phyloP scores from a whole-genome alignment of 2,113 vertebrate genomes.

The Cathartes aura region DNA sequence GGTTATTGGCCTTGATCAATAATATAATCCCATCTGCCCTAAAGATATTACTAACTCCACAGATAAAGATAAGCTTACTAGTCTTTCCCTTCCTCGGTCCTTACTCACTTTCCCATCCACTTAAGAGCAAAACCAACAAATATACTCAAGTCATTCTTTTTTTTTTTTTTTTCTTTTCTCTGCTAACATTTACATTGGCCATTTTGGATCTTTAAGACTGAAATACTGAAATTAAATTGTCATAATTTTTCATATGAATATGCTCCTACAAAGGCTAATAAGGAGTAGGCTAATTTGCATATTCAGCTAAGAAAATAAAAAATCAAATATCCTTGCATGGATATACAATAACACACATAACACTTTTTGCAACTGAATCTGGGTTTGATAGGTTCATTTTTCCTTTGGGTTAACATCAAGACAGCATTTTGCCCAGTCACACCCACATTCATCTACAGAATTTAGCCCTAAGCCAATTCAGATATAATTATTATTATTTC shows the following conservation, averaged over 20 bases:
- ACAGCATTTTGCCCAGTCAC: constrained; percentile 9
- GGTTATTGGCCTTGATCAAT: not conserved
- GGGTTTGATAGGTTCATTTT: not conserved
- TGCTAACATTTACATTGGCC: not conserved
- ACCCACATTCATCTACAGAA: constrained; percentile 35
- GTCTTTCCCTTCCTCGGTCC: not conserved
- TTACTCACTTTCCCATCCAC: not conserved
- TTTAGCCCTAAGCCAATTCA: constrained; percentile 39
- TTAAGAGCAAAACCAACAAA: not conserved
- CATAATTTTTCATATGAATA: not conserved
- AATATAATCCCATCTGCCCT: not conserved
- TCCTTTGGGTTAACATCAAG: constrained; percentile 4
- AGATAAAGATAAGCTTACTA: not conserved
- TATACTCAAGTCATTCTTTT: not conserved
- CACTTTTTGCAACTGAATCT: not conserved
- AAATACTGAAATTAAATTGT: not conserved
- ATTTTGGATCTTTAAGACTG: not conserved
- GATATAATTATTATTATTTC: constrained; percentile 54
- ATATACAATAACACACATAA: not conserved
- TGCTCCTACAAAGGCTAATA: not conserved
- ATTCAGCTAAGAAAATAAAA: not conserved
- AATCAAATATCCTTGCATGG: not conserved
- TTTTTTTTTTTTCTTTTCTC: not conserved
- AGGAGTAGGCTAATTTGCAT: not conserved
- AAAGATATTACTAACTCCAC: not conserved